phyloP scores from a whole-genome alignment of 2,888 invertebrate species.

The Perizoma affinitatum region DNA sequence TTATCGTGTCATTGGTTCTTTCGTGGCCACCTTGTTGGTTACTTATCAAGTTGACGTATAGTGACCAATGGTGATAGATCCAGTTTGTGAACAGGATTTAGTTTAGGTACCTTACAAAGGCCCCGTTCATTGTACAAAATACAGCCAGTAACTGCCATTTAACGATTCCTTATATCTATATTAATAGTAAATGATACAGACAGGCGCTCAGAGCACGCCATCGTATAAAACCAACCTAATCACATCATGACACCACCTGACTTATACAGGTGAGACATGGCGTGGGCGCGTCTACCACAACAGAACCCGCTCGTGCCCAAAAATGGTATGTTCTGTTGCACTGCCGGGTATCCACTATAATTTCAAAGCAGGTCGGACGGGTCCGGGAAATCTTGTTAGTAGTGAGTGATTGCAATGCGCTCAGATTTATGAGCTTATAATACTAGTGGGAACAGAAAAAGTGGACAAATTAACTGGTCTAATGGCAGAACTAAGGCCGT shows the following conservation, averaged over 20 bases:
- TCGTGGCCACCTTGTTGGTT: too few relatives aligned
- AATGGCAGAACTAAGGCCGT: not conserved
- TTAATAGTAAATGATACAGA: not conserved
- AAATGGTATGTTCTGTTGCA: conserved; percentile 18
- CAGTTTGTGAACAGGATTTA: too few relatives aligned
- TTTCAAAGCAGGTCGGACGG: conserved; percentile 16
- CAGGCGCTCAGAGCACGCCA: conserved; percentile 3
- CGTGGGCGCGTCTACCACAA: conserved; percentile 24
- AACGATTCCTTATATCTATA: too few relatives aligned
- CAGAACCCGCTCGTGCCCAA: conserved; percentile 14
- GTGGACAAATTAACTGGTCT: conserved; percentile 15
- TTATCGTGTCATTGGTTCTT: too few relatives aligned
- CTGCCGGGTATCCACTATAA: conserved; percentile 9
- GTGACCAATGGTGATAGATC: too few relatives aligned
- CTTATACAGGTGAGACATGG: conserved; percentile 18
- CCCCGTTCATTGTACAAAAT: too few relatives aligned
- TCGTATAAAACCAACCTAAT: conserved; percentile 5
- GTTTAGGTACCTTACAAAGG: too few relatives aligned
- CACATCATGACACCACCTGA: conserved; percentile 3
- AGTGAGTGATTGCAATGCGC: conserved; percentile 17
- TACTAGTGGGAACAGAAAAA: conserved; percentile 7
- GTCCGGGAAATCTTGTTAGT: conserved; percentile 18
- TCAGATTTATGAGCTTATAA: conserved; percentile 18
- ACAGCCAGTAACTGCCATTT: too few relatives aligned
- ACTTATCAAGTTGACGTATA: too few relatives aligned